Conservation (phyloP, 2,797 vertebrate genomes). For the Corythornis leucogaster region DNA sequence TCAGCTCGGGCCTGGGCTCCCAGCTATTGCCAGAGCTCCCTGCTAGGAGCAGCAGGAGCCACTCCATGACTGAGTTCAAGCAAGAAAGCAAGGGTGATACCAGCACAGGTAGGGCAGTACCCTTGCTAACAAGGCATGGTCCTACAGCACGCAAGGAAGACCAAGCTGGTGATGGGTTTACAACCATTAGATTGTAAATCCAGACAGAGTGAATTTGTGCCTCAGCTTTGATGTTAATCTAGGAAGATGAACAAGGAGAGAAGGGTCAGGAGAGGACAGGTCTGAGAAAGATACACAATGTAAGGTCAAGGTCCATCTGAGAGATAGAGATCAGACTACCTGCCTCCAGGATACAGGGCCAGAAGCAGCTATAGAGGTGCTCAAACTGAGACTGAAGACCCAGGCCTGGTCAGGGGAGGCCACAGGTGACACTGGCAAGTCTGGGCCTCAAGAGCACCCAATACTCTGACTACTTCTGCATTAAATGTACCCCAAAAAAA, state of each 20-base stretch:
- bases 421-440: accelerated
- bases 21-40: background rate
- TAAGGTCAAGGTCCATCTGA: background rate
- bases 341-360: background rate
- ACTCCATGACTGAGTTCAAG: background rate
- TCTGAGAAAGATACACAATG: background rate
- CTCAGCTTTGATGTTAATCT: background rate
- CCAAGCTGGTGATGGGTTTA: background rate
- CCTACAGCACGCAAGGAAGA: background rate
- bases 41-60: background rate
- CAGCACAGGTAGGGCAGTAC: background rate
- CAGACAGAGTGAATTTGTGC: background rate
- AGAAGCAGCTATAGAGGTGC: background rate
- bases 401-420: no score
- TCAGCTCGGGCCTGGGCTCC: background rate
- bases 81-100: background rate
- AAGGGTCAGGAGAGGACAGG: background rate
- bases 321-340: background rate
- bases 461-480: background rate
- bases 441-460: background rate
- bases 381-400: background rate
- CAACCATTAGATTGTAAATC: background rate
- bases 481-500: background rate
- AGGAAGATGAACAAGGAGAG: background rate
- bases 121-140: background rate